A percentile compares a stretch with the other conserved stretches of the same genome.
These are phyloP conservation scores for Zosterops hypoxanthus DNA, from an alignment of 2,113 vertebrate species.

Conservation along the genomic window DNA sequence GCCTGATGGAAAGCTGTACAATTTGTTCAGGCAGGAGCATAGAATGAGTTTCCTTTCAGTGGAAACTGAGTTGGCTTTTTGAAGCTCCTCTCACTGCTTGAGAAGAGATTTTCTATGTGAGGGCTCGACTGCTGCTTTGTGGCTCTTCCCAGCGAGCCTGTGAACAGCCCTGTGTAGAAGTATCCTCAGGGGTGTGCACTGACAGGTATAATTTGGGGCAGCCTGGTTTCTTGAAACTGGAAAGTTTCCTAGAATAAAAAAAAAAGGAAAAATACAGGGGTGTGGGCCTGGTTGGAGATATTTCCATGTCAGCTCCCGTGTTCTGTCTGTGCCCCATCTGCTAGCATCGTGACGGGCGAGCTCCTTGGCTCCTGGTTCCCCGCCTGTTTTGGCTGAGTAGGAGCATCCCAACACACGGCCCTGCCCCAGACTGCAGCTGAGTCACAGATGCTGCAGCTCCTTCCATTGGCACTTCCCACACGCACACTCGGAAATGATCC, in stretches of 20 bases:
- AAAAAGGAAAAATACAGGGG: accelerated
- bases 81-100: constrained; percentile 19
- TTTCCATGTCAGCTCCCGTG: background rate
- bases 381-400: background rate
- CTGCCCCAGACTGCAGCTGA: background rate
- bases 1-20: constrained; percentile 45
- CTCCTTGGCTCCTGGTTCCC: background rate
- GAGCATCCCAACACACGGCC: background rate
- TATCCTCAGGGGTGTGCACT: background rate
- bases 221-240: background rate
- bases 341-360: background rate
- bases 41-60: constrained; percentile 18
- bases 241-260: background rate
- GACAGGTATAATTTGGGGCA: background rate
- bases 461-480: background rate
- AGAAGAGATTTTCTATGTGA: constrained; percentile 13
- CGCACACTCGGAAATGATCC: accelerated
- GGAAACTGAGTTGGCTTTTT: constrained; percentile 52
- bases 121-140: constrained; percentile 40
- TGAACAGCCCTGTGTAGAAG: background rate
- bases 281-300: background rate
- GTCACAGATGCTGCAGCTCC: background rate
- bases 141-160: background rate
- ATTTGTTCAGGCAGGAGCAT: constrained; percentile 42
- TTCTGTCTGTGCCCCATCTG: background rate